phyloP scores from a whole-genome alignment of 1,140 invertebrate species.

The Drosophila sucinea region DNA sequence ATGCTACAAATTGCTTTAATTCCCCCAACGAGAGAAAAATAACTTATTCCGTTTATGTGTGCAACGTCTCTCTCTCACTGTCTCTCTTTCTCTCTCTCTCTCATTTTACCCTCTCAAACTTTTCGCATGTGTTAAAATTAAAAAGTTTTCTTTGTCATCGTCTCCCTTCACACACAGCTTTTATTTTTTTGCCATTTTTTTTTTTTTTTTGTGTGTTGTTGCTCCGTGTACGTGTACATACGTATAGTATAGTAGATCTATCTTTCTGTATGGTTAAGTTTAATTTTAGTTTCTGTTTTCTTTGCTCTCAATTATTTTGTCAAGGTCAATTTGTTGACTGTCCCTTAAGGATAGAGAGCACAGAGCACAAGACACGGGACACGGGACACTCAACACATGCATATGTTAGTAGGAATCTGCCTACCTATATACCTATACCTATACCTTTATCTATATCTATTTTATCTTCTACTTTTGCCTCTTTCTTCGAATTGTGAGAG shows the following conservation, averaged over 20 bases:
- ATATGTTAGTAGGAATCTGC: conserved; percentile 33
- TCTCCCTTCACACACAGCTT: conserved; percentile 12
- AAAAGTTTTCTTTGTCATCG: conserved; percentile 51
- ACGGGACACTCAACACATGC: conserved; percentile 31
- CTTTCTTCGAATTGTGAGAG: conserved; percentile 6
- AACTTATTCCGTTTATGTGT: conserved; percentile 63
- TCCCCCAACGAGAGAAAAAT: conserved; percentile 52
- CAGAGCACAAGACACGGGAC: neutral
- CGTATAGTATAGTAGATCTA: neutral
- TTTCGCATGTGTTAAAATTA: conserved; percentile 67
- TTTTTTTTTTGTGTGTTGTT: conserved; percentile 45
- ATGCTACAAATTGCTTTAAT: conserved; percentile 68
- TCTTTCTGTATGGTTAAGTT: conserved; percentile 39
- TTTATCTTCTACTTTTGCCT: conserved; percentile 14
- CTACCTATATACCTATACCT: neutral
- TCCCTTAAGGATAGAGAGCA: conserved; percentile 31
- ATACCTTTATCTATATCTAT: neutral
- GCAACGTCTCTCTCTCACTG: conserved; percentile 10
- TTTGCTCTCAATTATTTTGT: conserved; percentile 60
- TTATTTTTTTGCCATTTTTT: conserved; percentile 16
- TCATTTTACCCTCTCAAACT: conserved; percentile 37
- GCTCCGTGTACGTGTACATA: neutral
- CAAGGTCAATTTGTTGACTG: conserved; percentile 53
- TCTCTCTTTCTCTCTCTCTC: neutral
- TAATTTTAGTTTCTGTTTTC: conserved; percentile 42